Evolutionary conservation across 2,113 vertebrate species (phyloP).

Genomic region (Suricata suricatta): DNA sequence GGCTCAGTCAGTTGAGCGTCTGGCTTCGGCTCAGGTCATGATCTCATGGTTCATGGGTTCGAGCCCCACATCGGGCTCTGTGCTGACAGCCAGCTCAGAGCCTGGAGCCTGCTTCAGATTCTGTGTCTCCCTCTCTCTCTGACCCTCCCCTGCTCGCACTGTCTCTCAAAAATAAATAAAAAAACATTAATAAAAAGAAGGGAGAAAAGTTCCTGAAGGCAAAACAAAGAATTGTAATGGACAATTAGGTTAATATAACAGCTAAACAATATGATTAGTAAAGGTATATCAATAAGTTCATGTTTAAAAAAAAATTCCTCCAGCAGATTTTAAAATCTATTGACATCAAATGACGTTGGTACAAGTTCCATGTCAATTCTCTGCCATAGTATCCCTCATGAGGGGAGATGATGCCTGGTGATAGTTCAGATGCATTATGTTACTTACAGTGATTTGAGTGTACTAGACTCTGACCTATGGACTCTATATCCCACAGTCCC

Average conservation of each 20-base stretch:
- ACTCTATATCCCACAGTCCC: neutral
- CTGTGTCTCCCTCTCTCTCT: no score
- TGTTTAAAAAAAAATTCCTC: neutral
- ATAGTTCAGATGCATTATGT: neutral
- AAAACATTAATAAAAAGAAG: neutral
- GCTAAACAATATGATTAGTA: neutral
- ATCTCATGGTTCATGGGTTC: no score
- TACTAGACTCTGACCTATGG: neutral
- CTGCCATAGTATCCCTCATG: accelerated
- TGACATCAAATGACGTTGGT: neutral
- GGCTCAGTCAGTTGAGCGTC: no score
- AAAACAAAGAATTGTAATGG: neutral
- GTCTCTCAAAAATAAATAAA: neutral
- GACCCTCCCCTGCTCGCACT: no score
- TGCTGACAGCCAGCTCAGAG: no score
- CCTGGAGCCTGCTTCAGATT: no score
- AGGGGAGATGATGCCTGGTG: neutral
- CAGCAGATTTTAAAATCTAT: neutral
- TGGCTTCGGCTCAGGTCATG: no score
- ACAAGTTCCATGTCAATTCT: accelerated
- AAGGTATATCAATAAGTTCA: neutral
- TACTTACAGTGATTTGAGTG: neutral
- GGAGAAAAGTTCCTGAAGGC: neutral
- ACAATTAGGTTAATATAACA: slow-evolving; percentile 53
- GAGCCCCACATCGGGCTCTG: no score